Percentiles rank a stretch among this genome's conserved stretches.
Evolutionary conservation across 2,888 invertebrate genomes (phyloP).

Genomic region (Lissocephala sabroskyi): DNA sequence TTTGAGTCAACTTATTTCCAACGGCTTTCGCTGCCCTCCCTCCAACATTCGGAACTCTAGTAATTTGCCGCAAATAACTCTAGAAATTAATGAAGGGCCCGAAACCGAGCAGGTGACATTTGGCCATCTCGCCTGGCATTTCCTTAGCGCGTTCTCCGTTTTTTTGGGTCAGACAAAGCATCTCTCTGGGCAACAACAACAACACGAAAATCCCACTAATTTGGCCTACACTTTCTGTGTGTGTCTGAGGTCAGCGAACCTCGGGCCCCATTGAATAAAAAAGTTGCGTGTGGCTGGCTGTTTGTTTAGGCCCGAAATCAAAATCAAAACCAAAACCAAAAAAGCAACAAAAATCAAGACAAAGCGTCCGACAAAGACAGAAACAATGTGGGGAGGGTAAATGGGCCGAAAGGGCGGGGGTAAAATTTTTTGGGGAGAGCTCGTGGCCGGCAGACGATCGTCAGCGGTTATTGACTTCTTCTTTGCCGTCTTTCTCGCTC

Average conservation of each 20-base stretch:
- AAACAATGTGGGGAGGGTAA: background rate
- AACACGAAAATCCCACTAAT: too few species aligned
- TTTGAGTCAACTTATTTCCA: slow-evolving; percentile 30
- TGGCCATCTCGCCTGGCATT: slow-evolving; percentile 1
- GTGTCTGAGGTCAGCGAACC: slow-evolving; percentile 52
- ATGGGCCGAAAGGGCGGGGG: background rate
- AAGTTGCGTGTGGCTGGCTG: slow-evolving; percentile 35
- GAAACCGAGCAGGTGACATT: background rate
- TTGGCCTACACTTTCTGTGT: slow-evolving; percentile 11
- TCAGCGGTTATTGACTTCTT: slow-evolving; percentile 15
- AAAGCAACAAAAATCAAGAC: slow-evolving; percentile 10
- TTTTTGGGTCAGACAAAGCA: too few species aligned
- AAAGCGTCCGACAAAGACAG: background rate
- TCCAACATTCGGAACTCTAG: too few species aligned
- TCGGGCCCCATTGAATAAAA: slow-evolving; percentile 1
- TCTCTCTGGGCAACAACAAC: background rate
- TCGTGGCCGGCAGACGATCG: background rate
- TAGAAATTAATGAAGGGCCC: background rate
- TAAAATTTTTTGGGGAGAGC: background rate
- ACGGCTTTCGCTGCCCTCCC: too few species aligned
- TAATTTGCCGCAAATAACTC: too few species aligned
- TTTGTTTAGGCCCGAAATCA: slow-evolving; percentile 45
- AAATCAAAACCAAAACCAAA: too few species aligned
- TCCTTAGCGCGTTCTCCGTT: slow-evolving; percentile 23
- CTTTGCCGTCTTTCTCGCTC: slow-evolving; percentile 3